Percentiles rank a stretch among this genome's conserved stretches.
These are phyloP conservation scores for Grammomys dolichurus DNA, from an alignment of 2,113 vertebrate species.

Conservation along the genomic window DNA sequence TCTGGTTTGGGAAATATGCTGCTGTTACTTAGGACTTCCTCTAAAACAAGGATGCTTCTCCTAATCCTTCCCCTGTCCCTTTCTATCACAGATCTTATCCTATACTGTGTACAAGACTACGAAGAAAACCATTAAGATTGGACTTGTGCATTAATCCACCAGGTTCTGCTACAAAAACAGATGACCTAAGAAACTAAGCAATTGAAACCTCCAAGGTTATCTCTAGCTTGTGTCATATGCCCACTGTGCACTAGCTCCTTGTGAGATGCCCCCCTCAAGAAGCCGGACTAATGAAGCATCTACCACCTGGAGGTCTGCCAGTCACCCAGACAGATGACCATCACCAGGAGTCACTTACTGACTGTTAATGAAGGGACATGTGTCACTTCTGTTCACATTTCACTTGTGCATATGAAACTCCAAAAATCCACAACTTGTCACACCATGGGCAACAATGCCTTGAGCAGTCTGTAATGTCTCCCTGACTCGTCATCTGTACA, in stretches of 20 bases:
- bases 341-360: not conserved
- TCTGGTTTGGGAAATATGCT: not conserved
- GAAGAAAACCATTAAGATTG: not conserved
- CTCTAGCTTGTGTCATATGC: not conserved
- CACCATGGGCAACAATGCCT: not conserved
- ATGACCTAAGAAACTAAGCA: not conserved
- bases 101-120: not conserved
- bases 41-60: not conserved
- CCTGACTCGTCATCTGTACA: not conserved
- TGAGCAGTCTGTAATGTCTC: not conserved
- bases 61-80: not conserved
- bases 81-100: not conserved
- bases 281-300: not conserved
- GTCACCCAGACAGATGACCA: not conserved
- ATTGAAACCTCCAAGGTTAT: not conserved
- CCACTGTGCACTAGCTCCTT: not conserved
- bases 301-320: not conserved
- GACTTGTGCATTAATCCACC: not conserved
- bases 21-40: not conserved
- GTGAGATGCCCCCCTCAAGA: not conserved
- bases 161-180: not conserved
- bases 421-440: not conserved
- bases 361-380: not conserved
- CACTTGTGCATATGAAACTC: not conserved
- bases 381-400: conserved; percentile 23